phyloP scores from a whole-genome alignment of 2,113 vertebrate species.

The Ramphastos sulfuratus region DNA sequence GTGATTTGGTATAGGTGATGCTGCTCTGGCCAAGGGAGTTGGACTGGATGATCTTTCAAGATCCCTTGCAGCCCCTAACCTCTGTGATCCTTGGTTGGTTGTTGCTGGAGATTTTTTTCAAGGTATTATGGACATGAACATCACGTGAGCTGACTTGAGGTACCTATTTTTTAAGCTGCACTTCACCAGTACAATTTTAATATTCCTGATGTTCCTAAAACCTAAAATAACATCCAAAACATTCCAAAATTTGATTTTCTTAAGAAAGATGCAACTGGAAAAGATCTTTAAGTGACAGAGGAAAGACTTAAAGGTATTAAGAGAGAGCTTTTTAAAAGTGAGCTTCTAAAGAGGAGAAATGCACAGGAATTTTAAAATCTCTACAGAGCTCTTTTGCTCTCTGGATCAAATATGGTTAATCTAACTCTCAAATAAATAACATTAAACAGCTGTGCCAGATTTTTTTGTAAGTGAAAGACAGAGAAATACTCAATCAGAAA shows the following conservation, averaged over 20 bases:
- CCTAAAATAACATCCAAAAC: neutral
- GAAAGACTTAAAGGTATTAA: neutral
- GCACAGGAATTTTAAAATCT: neutral
- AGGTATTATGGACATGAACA: accelerated
- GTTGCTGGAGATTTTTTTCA: neutral
- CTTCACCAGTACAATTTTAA: neutral
- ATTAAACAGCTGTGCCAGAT: neutral
- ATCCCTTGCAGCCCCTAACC: too few relatives aligned
- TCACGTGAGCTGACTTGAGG: neutral
- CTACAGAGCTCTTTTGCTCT: neutral
- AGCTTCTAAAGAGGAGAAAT: neutral
- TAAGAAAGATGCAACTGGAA: neutral
- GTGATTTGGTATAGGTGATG: too few relatives aligned
- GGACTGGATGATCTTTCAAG: too few relatives aligned
- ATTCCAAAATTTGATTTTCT: neutral
- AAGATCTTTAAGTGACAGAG: neutral
- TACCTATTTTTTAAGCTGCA: neutral
- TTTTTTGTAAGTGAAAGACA: neutral
- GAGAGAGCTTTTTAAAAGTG: neutral
- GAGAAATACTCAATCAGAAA: neutral
- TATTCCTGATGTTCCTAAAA: neutral
- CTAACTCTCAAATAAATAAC: neutral
- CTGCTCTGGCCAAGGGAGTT: too few relatives aligned
- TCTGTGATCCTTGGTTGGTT: neutral
- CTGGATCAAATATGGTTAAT: neutral